These are phyloP conservation scores for Sialis lutaria DNA, from an alignment of 2,888 invertebrate genomes.

Conservation along the genomic window DNA sequence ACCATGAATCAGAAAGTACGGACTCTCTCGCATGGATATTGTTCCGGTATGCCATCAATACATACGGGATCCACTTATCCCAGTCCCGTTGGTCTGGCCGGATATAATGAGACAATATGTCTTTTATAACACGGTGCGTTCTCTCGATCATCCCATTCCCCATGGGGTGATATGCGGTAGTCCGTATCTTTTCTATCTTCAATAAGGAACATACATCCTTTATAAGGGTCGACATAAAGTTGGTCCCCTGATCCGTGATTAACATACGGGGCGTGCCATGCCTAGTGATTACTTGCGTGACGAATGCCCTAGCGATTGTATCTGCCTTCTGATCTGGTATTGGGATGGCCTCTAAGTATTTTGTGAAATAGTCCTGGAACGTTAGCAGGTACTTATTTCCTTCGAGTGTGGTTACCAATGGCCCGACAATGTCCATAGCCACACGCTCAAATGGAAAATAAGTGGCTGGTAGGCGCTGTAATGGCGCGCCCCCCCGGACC, in stretches of 20 bases:
- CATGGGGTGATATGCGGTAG: constrained; percentile 15
- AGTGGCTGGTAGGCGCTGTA: no score
- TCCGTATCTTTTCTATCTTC: constrained; percentile 12
- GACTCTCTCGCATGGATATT: constrained; percentile 6
- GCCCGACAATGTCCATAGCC: constrained; percentile 15
- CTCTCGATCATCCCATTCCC: constrained; percentile 17
- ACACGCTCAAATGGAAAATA: no score
- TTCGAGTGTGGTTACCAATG: constrained; percentile 9
- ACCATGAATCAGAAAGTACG: constrained; percentile 8
- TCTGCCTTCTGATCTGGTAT: neutral
- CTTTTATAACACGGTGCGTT: constrained; percentile 14
- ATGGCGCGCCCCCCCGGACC: neutral
- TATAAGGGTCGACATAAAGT: constrained; percentile 14
- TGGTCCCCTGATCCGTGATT: constrained; percentile 15
- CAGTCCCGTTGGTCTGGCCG: constrained; percentile 12
- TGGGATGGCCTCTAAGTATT: constrained; percentile 5
- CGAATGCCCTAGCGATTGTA: neutral
- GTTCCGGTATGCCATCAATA: constrained; percentile 10
- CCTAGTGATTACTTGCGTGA: constrained; percentile 11
- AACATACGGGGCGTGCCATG: constrained; percentile 14
- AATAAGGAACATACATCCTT: constrained; percentile 12
- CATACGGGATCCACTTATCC: constrained; percentile 15
- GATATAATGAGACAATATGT: constrained; percentile 14
- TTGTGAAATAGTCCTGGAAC: constrained; percentile 13
- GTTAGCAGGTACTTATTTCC: constrained; percentile 16